Percentiles rank a stretch among this genome's conserved stretches.
phyloP scores from a whole-genome alignment of 2,888 invertebrate species.

The Phaedon cochleariae region DNA sequence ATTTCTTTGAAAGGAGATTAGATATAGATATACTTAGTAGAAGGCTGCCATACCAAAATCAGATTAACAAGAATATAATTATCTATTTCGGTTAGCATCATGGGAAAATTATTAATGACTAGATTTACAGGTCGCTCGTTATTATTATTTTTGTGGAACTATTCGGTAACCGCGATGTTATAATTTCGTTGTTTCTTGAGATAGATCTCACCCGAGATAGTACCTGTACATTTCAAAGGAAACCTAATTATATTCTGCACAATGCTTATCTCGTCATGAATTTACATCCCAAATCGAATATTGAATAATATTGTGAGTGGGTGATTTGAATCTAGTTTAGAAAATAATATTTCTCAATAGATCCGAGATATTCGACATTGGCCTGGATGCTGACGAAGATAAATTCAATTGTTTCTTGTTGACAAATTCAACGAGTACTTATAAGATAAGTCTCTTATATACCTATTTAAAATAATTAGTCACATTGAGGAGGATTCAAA shows the following conservation, averaged over 20 bases:
- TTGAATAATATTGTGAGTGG: conserved; percentile 10
- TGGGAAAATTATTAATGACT: background rate
- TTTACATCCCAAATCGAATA: conserved; percentile 16
- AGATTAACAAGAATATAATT: no score
- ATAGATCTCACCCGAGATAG: background rate
- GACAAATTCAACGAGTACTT: background rate
- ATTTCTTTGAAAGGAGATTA: no score
- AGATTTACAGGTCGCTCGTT: background rate
- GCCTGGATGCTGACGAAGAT: background rate
- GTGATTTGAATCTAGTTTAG: conserved; percentile 11
- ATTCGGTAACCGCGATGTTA: background rate
- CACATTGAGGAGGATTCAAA: no score
- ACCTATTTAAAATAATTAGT: no score
- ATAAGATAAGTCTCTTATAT: no score
- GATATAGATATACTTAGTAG: no score
- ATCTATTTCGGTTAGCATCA: no score
- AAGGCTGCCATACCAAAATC: no score
- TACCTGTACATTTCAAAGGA: background rate
- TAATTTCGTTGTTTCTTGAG: background rate
- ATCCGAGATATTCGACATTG: conserved; percentile 7
- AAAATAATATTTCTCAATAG: conserved; percentile 11
- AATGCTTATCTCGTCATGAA: conserved; percentile 7
- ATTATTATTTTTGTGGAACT: no score
- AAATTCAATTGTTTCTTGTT: background rate
- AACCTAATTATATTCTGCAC: conserved; percentile 2